Conservation (phyloP, 1,140 invertebrate genomes). For the Pogonognathellus flavescens region DNA sequence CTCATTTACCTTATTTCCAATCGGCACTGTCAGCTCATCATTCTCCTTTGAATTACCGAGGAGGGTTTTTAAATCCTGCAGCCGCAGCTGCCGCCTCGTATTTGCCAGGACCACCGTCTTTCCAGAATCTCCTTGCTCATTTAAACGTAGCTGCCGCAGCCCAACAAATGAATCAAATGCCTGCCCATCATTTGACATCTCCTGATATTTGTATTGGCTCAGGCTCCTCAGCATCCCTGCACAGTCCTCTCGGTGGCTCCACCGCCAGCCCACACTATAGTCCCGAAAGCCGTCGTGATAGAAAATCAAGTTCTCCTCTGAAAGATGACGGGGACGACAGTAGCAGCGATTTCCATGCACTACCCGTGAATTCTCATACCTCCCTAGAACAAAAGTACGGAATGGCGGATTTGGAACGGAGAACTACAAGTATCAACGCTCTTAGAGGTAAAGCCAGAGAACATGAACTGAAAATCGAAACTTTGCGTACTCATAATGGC, state of each 20-base stretch:
- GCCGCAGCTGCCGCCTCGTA: slow-evolving; percentile 68
- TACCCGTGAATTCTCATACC: slow-evolving; percentile 18
- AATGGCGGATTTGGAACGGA: slow-evolving; percentile 77
- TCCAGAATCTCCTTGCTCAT: slow-evolving; percentile 86
- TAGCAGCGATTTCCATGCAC: slow-evolving; percentile 41
- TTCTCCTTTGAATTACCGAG: slow-evolving; percentile 62
- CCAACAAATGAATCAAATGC: slow-evolving; percentile 68
- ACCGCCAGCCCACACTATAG: slow-evolving; percentile 57
- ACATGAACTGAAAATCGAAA: slow-evolving; percentile 85
- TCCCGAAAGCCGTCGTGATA: slow-evolving; percentile 40
- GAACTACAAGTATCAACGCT: slow-evolving; percentile 90
- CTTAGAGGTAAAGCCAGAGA: slow-evolving; percentile 91
- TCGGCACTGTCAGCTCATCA: slow-evolving; percentile 56
- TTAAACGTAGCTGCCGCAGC: slow-evolving; percentile 73
- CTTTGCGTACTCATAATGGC: slow-evolving; percentile 44
- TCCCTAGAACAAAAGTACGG: slow-evolving; percentile 47
- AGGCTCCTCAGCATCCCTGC: slow-evolving; percentile 61
- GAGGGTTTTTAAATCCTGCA: slow-evolving; percentile 64
- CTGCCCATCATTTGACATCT: slow-evolving; percentile 71
- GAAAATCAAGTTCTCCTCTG: slow-evolving; percentile 52
- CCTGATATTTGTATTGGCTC: slow-evolving; percentile 68
- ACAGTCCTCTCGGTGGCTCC: slow-evolving; percentile 58
- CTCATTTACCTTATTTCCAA: slow-evolving; percentile 68
- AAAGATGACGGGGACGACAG: slow-evolving; percentile 50
- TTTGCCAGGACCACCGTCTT: slow-evolving; percentile 73